phyloP scores from a whole-genome alignment of 2,797 vertebrate genomes.

The Alauda arvensis region DNA sequence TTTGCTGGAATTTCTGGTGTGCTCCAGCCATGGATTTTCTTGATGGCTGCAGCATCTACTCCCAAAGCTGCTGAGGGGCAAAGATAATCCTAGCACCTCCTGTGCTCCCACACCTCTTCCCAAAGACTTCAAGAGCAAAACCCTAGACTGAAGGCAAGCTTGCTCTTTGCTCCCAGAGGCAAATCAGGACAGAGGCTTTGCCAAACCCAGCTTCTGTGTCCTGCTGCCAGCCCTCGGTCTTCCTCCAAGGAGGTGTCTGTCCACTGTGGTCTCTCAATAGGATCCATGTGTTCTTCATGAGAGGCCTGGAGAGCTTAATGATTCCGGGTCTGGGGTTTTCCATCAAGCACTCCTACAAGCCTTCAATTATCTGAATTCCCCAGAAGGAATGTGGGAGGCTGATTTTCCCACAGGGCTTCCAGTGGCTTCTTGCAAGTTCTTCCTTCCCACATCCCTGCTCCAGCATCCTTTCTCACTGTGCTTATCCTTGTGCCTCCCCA shows the following conservation, averaged over 20 bases:
- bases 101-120: background rate
- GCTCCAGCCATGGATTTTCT: background rate
- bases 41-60: background rate
- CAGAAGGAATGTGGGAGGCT: conserved; percentile 3
- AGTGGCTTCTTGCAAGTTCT: background rate
- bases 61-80: background rate
- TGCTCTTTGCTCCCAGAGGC: background rate
- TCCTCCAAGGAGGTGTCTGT: background rate
- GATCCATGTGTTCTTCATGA: conserved; percentile 18
- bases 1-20: background rate
- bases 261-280: background rate
- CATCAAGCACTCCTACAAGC: background rate
- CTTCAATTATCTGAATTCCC: conserved; percentile 24
- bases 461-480: background rate
- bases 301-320: background rate
- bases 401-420: background rate
- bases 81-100: background rate
- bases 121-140: background rate
- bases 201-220: background rate
- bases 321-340: background rate
- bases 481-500: background rate
- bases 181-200: background rate
- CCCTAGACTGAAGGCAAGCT: background rate
- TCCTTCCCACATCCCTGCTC: background rate
- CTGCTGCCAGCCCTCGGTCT: background rate